These are phyloP conservation scores for Pachyramphus minor DNA, from an alignment of 2,113 vertebrate species.

Conservation along the genomic window DNA sequence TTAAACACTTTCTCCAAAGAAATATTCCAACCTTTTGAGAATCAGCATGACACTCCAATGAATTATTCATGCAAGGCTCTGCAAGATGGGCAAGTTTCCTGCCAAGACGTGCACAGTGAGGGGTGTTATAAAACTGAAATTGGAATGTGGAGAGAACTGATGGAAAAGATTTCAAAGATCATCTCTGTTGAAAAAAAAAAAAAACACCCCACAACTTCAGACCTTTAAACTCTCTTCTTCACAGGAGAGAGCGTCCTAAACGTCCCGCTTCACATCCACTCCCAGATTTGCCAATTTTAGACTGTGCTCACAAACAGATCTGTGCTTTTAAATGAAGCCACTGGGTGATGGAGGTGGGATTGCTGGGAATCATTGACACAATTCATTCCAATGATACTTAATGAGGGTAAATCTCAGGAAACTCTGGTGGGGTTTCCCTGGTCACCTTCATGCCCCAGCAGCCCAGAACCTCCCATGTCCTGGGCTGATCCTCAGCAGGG, in stretches of 20 bases:
- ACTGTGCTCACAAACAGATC: neutral
- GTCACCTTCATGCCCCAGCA: neutral
- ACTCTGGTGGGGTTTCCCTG: neutral
- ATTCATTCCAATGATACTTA: neutral
- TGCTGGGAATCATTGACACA: neutral
- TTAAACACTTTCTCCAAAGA: slow-evolving; percentile 69
- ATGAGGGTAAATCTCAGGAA: neutral
- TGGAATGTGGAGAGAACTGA: slow-evolving; percentile 53
- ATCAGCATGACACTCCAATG: slow-evolving; percentile 70
- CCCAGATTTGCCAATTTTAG: neutral
- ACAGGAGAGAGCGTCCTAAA: slow-evolving; percentile 2
- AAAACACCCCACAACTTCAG: neutral
- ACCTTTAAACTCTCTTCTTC: slow-evolving; percentile 47
- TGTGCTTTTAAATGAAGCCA: neutral
- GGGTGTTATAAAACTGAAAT: slow-evolving; percentile 71
- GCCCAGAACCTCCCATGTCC: fast-evolving
- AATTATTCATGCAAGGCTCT: slow-evolving; percentile 76
- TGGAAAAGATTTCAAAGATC: slow-evolving; percentile 69
- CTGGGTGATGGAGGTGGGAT: neutral
- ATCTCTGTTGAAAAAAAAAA: slow-evolving; percentile 11
- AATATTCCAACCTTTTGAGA: slow-evolving; percentile 66
- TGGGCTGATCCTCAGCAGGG: neutral
- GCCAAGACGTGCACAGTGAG: slow-evolving; percentile 71
- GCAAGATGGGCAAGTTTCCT: slow-evolving; percentile 73
- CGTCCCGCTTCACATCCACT: neutral